These are phyloP conservation scores for Ecliptopera silaceata DNA, from an alignment of 2,888 invertebrate species.

Conservation along the genomic window DNA sequence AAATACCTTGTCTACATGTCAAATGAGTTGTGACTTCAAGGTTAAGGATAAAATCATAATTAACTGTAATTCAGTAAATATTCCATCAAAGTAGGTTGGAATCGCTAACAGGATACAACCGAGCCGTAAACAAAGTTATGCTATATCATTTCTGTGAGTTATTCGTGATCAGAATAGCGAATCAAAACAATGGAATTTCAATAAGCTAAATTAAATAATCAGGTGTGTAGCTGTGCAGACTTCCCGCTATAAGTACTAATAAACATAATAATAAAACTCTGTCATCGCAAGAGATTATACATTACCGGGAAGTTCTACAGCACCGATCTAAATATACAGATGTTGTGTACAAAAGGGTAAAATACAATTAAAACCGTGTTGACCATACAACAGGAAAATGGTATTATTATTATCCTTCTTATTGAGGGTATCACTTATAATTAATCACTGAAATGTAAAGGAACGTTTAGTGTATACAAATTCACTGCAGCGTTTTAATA, in stretches of 20 bases:
- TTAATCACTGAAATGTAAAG: neutral
- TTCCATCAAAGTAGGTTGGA: neutral
- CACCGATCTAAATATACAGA: constrained; percentile 23
- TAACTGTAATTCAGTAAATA: neutral
- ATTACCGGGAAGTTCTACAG: constrained; percentile 17
- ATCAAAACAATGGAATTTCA: constrained; percentile 5
- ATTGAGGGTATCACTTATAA: constrained; percentile 6
- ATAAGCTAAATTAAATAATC: neutral
- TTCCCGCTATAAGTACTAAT: constrained; percentile 2
- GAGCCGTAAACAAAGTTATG: neutral
- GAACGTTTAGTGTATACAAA: neutral
- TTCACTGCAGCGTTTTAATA: neutral
- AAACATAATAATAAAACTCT: neutral
- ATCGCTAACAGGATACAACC: neutral
- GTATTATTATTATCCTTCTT: neutral
- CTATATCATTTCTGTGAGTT: neutral
- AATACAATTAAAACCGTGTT: constrained; percentile 8
- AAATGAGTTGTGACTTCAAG: neutral
- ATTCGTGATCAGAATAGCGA: neutral
- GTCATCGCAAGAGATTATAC: constrained; percentile 4
- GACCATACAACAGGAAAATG: constrained; percentile 13
- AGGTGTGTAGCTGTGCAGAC: neutral
- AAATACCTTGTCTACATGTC: too few relatives aligned
- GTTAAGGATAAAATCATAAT: neutral
- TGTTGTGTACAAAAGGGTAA: constrained; percentile 11